Evolutionary conservation across 1,140 invertebrate species (phyloP), one percentile per base, ranked within the genome.

Genomic region (Oryctes rhinoceros): DNA sequence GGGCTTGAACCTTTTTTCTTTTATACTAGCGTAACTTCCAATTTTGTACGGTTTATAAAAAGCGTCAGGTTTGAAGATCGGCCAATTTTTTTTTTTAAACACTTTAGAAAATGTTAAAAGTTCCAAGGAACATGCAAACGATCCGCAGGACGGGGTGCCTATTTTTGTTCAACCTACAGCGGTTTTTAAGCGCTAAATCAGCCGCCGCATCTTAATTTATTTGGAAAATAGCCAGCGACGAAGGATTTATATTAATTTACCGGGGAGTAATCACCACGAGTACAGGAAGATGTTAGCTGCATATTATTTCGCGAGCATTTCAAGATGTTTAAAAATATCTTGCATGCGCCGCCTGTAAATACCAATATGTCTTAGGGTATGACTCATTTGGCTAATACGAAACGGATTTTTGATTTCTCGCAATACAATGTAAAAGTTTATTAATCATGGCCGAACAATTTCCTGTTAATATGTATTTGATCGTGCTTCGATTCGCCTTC

Each of bases 191-290:
- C 18, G 53, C 53, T 59, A 18, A 6, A 59, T 59, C 6, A 59
- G 6, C 13, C n/a, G 18, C n/a, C 5, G 3, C 15, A 6, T 59
- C 15, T 59, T 59, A 59, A 59, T 59, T n/a, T 59, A 59, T 59
- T 59, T 59, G 53, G 53, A 59, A 59, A 59, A 59, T 59, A 15
- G 53, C 53, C 53, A 59, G 53, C 53, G 15, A n/a, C 53, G 53
- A 59, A 59, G 13, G 53, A 18, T 59, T 15, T n/a, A 18, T 59
- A 59, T 59, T 59, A 59, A 59, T 59, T 59, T 59, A 6, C 15
- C n/a, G 18, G 53, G 53, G 53, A 13, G 53, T 18, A 59, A 59
- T 18, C 53, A 59, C 3, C 53, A 18, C 53, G n/a, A 18, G 3
- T 15, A n/a, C 3, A 18, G 15, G 53, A 59, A 59, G 53, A 59